Evolutionary conservation across 2,888 invertebrate genomes (phyloP).

Genomic region (Zele albiditarsus): DNA sequence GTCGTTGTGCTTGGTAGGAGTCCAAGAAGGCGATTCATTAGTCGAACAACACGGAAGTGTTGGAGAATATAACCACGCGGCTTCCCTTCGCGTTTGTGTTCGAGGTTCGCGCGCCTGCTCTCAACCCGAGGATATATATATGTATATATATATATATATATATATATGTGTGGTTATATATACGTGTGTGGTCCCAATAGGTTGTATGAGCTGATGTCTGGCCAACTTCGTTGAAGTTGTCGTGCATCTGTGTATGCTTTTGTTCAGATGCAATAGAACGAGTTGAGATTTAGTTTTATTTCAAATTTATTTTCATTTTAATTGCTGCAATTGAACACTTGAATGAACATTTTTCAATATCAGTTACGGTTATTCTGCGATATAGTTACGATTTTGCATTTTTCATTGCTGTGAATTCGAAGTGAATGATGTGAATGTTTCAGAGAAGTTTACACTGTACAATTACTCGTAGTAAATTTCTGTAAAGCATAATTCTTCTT

Average conservation of each 20-base stretch:
- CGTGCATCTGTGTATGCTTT: neutral
- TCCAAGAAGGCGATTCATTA: conserved; percentile 69
- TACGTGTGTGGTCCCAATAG: conserved; percentile 49
- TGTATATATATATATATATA: neutral
- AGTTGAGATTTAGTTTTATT: neutral
- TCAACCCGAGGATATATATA: neutral
- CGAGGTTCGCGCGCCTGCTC: neutral
- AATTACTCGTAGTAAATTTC: no score
- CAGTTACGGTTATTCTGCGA: no score
- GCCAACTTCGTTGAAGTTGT: neutral
- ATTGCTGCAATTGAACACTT: neutral
- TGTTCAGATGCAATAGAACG: neutral
- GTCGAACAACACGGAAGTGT: conserved; percentile 72
- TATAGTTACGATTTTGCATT: no score
- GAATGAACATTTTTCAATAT: neutral
- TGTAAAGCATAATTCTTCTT: no score
- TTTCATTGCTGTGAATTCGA: no score
- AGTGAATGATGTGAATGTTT: no score
- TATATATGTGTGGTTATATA: neutral
- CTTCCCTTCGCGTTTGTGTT: conserved; percentile 54
- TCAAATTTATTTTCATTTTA: neutral
- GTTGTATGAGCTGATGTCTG: neutral
- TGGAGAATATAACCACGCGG: conserved; percentile 54
- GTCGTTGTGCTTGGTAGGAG: conserved; percentile 41
- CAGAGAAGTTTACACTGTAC: no score